Evolutionary conservation across 2,797 vertebrate species (phyloP), one percentile per base, ranked within the genome.

Genomic region (Micromesistius poutassou): DNA sequence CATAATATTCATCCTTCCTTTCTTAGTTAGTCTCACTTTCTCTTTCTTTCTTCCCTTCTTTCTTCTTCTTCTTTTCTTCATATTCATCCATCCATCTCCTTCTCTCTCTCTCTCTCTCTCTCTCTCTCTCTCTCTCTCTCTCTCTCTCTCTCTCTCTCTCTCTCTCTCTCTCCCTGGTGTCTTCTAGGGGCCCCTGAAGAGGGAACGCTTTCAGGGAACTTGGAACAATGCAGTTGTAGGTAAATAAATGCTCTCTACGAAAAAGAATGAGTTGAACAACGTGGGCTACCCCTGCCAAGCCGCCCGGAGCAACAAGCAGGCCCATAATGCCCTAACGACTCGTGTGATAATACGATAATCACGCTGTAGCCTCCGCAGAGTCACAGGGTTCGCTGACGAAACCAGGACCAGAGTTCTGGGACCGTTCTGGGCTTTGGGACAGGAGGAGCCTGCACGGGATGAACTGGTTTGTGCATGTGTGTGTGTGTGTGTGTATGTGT

Each of bases 211-310:
- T 74, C 79, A 84, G 89, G 85, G 89, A 93, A 93, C 89, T 93
- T 92, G 93, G 91, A 93, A 89, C 86, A 90, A 89, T 88, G 79
- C 87, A 82, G 16, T 90, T 91, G 89, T 91, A 92, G 93, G 92
- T 94, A 93, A 94, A 94, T 93, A 94, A 94, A 93, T 94, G 91
- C 89, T 91, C 89, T 90, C 83, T 89, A 85, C 90, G 88, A 92
- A 92, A 87, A 92, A 92, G 87, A 91, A 90, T 86, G 87, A 79
- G 75, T 90, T 93, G 91, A 55, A 46, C 42, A 14, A 42, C 9
- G 83, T 86, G 84, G 92, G 93, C 90, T n/a, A n/a, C n/a, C 89
- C 91, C 79, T 87, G 85, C 85, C 84, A 77, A 78, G 81, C 84
- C 50, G 3, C 84, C 81, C 81, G 85, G 79, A 86, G 85, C 83